Conservation (phyloP, 2,797 vertebrate species). For the Vespertilio murinus region DNA sequence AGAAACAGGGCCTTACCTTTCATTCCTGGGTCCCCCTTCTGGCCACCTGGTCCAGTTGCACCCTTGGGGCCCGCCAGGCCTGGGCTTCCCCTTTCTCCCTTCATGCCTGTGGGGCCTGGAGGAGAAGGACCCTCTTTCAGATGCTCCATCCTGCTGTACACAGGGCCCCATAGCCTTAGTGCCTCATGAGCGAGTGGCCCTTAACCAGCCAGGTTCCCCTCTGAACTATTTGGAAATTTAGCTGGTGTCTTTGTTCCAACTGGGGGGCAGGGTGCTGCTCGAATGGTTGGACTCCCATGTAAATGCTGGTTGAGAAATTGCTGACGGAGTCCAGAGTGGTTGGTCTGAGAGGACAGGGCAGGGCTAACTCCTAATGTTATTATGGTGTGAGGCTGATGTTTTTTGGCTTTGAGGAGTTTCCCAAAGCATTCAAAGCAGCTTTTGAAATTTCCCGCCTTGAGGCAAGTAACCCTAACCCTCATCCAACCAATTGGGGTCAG, state of each 20-base stretch:
- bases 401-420: no score
- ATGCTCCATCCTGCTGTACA: background rate
- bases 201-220: background rate
- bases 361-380: no score
- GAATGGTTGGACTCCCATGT: rapidly evolving
- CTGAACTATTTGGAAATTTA: background rate
- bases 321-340: background rate
- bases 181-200: background rate
- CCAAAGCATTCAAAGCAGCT: no score
- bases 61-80: conserved; percentile 54
- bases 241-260: background rate
- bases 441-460: no score
- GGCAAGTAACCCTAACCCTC: no score
- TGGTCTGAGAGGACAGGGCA: no score
- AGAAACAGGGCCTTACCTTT: conserved; percentile 64
- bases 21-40: conserved; percentile 73
- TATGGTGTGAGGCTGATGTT: no score
- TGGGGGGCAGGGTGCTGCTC: rapidly evolving
- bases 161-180: background rate
- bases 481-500: no score
- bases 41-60: conserved; percentile 69
- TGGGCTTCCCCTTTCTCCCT: conserved; percentile 68
- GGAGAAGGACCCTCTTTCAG: background rate
- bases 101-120: conserved; percentile 44
- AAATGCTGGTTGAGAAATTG: background rate